These are phyloP conservation scores for Gibbula magus DNA, from an alignment of 2,888 invertebrate species.

Conservation along the genomic window DNA sequence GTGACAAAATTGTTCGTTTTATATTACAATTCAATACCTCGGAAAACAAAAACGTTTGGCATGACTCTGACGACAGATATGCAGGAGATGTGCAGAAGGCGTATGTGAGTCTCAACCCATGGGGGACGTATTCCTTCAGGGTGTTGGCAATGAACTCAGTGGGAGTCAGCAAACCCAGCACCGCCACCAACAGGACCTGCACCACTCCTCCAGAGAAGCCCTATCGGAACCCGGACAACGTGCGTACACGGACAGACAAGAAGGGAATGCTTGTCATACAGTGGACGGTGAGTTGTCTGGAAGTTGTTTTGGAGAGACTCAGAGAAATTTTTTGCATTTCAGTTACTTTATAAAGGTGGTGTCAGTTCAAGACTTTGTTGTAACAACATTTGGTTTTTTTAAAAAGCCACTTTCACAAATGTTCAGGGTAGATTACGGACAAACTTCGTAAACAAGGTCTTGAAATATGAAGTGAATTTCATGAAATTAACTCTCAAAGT, in stretches of 20 bases:
- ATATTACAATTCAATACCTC: slow-evolving; percentile 94
- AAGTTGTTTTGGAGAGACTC: too few species aligned
- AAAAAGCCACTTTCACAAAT: too few species aligned
- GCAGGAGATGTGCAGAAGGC: slow-evolving; percentile 45
- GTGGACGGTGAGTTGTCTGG: slow-evolving; percentile 69
- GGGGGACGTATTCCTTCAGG: slow-evolving; percentile 73
- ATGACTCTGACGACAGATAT: slow-evolving; percentile 58
- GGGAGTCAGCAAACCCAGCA: slow-evolving; percentile 73
- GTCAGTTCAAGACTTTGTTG: too few species aligned
- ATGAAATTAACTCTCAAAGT: too few species aligned
- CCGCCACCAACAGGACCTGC: slow-evolving; percentile 62
- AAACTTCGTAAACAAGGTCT: too few species aligned
- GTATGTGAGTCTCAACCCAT: slow-evolving; percentile 65
- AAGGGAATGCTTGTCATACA: slow-evolving; percentile 71
- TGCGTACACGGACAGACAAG: slow-evolving; percentile 70
- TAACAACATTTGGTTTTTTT: too few species aligned
- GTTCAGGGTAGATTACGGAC: too few species aligned
- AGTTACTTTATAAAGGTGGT: too few species aligned
- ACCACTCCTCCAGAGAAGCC: slow-evolving; percentile 68
- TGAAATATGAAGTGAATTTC: too few species aligned
- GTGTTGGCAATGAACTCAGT: slow-evolving; percentile 72
- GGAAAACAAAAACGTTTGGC: slow-evolving; percentile 93
- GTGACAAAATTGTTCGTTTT: slow-evolving; percentile 91
- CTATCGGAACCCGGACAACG: slow-evolving; percentile 71
- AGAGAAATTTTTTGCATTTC: too few species aligned